These are phyloP conservation scores for Rotaria socialis DNA, from an alignment of 2,888 invertebrate species.

Conservation along the genomic window DNA sequence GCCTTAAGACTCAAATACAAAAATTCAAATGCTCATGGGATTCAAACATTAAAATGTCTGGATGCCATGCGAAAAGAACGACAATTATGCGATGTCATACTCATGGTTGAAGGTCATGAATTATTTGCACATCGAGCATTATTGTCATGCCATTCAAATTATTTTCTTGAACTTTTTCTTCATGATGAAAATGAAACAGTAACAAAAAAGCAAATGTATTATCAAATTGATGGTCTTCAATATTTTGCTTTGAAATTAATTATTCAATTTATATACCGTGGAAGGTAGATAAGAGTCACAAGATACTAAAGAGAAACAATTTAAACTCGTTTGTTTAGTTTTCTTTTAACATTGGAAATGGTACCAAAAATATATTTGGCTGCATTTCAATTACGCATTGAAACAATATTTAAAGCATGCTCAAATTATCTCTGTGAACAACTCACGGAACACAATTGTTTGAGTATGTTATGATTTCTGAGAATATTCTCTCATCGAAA, in stretches of 20 bases:
- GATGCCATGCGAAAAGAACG: conserved; percentile 26
- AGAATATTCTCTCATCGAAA: background rate
- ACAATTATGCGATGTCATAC: conserved; percentile 1
- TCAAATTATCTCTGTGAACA: conserved; percentile 11
- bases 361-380: background rate
- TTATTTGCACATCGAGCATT: conserved; percentile 14
- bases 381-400: conserved; percentile 12
- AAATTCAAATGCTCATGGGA: background rate
- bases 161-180: background rate
- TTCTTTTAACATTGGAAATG: background rate
- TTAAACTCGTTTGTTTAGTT: background rate
- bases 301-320: no score
- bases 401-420: background rate
- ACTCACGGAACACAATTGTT: conserved; percentile 3
- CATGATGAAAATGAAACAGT: background rate
- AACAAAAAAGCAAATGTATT: background rate
- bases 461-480: conserved; percentile 21
- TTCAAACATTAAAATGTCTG: conserved; percentile 16
- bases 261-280: conserved; percentile 1
- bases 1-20: background rate
- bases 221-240: background rate
- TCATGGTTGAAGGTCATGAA: background rate
- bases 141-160: background rate
- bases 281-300: background rate
- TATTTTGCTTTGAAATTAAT: background rate